Evolutionary conservation across 2,888 invertebrate species (phyloP), one percentile per base, ranked within the genome.

Genomic region (Mycalesis mineus): DNA sequence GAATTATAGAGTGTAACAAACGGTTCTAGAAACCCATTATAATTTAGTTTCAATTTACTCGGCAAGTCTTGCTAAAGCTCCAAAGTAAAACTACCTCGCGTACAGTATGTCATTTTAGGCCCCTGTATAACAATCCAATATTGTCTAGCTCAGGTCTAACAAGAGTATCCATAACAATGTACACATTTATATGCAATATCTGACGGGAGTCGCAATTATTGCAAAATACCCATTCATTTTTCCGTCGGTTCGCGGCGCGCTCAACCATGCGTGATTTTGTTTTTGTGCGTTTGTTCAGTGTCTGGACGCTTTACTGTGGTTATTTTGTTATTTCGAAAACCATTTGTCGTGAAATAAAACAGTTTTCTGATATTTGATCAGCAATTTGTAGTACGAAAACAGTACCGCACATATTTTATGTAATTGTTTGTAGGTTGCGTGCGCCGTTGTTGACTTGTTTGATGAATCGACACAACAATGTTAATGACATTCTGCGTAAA

Each of bases 141-240:
- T 44, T 29, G 41, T 36, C 17, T 51, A 55, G 42, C 40, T 47
- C 47, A 54, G 31, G 40, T 36, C 36, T 40, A 31, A 33, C 52
- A 41, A 49, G 49, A 55, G 55, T 58, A 41, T 54, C 41, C 58
- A 58, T 65, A 66, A 68, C 65, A 56, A 57, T 60, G 62, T 60
- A 61, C 62, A 55, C 47, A 47, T 33, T 15, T 58, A 60, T 57
- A 55, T 64, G 60, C 49, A 51, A 60, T 47, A 53, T 77, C 70
- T 68, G 67, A 61, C 70, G 75, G 53, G 70, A 74, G 71, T 78
- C 66, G 79, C 78, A 80, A 84, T 86, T 80, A 86, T 82, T 77
- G 77, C 80, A 77, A 80, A 85, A 82, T 81, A 80, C 70, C 81
- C 80, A 83, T 84, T 82, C 80, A 84, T 87, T 84, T 86, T 86